phyloP scores from a whole-genome alignment of 2,888 invertebrate genomes.

The Amphipyra berbera region DNA sequence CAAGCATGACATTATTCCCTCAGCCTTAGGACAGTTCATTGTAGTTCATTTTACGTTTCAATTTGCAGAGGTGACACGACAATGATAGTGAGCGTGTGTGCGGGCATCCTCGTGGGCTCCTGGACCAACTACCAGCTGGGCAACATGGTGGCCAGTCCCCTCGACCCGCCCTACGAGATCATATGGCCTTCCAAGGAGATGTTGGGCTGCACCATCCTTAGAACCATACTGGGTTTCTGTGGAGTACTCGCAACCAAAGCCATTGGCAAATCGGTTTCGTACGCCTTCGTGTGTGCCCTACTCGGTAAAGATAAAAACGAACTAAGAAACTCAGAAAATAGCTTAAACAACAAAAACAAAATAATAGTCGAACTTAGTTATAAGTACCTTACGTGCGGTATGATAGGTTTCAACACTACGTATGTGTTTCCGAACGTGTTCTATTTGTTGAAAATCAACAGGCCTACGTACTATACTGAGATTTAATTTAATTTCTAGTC shows the following conservation, averaged over 20 bases:
- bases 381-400: slow-evolving; percentile 95
- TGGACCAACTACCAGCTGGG: slow-evolving; percentile 96
- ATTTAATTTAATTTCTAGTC: slow-evolving; percentile 85
- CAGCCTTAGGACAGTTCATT: too few species aligned
- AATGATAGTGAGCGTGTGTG: slow-evolving; percentile 95
- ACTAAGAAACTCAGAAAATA: slow-evolving; percentile 91
- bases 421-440: slow-evolving; percentile 95
- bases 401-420: slow-evolving; percentile 94
- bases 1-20: too few species aligned
- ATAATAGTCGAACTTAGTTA: slow-evolving; percentile 94
- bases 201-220: slow-evolving; percentile 91
- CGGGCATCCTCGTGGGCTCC: slow-evolving; percentile 94
- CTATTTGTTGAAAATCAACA: slow-evolving; percentile 93
- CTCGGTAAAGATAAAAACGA: slow-evolving; percentile 92
- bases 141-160: slow-evolving; percentile 90
- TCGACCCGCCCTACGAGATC: slow-evolving; percentile 93
- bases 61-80: slow-evolving; percentile 95
- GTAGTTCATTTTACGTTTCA: not conserved
- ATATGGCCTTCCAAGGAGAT: slow-evolving; percentile 94
- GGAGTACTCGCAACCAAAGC: slow-evolving; percentile 92
- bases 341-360: slow-evolving; percentile 92
- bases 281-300: slow-evolving; percentile 92
- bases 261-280: slow-evolving; percentile 92
- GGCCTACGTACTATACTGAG: slow-evolving; percentile 96
- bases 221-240: slow-evolving; percentile 94